Evolutionary conservation across 2,113 vertebrate genomes (phyloP), one percentile per base, ranked within the genome.

Genomic region (Crotalus helleri): DNA sequence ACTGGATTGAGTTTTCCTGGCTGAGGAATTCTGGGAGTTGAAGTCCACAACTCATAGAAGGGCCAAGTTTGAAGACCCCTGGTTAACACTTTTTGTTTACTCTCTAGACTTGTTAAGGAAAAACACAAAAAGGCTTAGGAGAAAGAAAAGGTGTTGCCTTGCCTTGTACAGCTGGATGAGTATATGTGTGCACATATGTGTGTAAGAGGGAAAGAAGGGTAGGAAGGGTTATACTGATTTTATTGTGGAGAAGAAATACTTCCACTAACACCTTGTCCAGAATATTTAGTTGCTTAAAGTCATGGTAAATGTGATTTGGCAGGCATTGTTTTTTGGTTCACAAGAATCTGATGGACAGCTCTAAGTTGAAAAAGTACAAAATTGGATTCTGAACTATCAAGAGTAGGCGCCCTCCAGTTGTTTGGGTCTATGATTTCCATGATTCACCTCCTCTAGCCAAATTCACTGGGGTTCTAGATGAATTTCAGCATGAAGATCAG

Each of bases 81-180:
- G 49, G 49, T 51, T 90, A 64, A 90, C 89, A 90, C 55, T 46
- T 90, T 93, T 85, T 74, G 51, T 90, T 23, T 44, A 55, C 86
- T 87, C 81, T 85, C 29, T 19, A 2, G 55, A 17, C 4, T 86
- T 61, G 29, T 87, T 59, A 33, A 33, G 12, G 21, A 49, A 53
- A 89, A 86, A 64, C 11, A n/a, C 23, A 49, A 19, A 58, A 89
- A 11, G 26, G 24, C 39, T 74, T 44, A 39, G 21, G 44, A 57
- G 74, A 54, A 74, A 74, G 51, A 39, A 74, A 92, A 46, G 39
- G 51, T 92, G 86, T 88, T 87, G 61, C 6, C 13, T 85, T 85
- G 64, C 44, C 86, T 17, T 59, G n/a, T 44, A 58, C 39, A 85
- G 33, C 3, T 55, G 29, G n/a, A n/a, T 39, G 69, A 81, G 69